Percentiles rank a stretch among this genome's conserved stretches.
Conservation (phyloP, 2,888 invertebrate genomes). For the Pyralis farinalis region DNA sequence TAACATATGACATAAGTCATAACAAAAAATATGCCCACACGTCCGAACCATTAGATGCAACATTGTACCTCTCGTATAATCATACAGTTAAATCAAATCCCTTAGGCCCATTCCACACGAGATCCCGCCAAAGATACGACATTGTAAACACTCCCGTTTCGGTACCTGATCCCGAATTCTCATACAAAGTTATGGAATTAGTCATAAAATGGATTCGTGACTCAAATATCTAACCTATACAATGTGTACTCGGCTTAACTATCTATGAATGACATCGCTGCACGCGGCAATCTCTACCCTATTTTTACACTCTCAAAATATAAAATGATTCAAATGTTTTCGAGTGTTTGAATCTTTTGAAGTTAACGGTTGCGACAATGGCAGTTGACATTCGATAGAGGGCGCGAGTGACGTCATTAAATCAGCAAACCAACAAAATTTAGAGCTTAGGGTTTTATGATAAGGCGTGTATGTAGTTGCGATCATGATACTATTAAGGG, state of each 20-base stretch:
- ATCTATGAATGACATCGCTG: constrained; percentile 14
- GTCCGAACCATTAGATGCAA: constrained; percentile 9
- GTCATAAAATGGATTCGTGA: constrained; percentile 80
- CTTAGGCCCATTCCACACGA: constrained; percentile 43
- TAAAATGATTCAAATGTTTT: not conserved
- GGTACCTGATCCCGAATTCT: constrained; percentile 75
- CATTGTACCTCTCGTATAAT: constrained; percentile 30
- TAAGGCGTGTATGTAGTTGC: constrained; percentile 2
- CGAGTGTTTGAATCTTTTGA: constrained; percentile 22
- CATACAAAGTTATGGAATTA: constrained; percentile 81
- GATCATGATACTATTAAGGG: not conserved
- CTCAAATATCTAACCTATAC: constrained; percentile 78
- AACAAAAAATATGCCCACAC: constrained; percentile 1
- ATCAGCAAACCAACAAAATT: constrained; percentile 75
- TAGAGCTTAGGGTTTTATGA: constrained; percentile 56
- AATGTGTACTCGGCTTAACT: constrained; percentile 27
- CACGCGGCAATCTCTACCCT: constrained; percentile 21
- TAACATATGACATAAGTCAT: not conserved
- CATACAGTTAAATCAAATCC: constrained; percentile 60
- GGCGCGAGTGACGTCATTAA: constrained; percentile 77
- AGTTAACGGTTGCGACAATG: constrained; percentile 28
- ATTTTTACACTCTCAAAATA: fast-evolving
- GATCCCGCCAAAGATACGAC: constrained; percentile 59
- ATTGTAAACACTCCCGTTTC: constrained; percentile 60
- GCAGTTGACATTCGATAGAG: constrained; percentile 79